Conservation (phyloP, 2,797 vertebrate genomes). For the Enteromius viviparus region DNA sequence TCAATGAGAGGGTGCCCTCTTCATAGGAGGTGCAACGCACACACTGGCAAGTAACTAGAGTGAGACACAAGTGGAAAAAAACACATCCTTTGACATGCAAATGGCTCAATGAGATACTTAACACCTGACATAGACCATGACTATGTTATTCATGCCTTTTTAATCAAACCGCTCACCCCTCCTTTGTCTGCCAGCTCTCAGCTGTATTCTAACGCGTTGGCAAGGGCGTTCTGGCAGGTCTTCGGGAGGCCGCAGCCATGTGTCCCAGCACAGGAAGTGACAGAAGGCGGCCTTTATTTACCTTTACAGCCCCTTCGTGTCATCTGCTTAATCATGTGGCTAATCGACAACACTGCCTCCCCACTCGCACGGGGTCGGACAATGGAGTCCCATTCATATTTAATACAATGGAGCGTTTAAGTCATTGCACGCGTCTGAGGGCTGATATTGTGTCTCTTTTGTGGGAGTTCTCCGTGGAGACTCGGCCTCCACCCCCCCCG, state of each 20-base stretch:
- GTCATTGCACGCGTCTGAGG: constrained; percentile 88
- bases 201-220: constrained; percentile 52
- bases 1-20: constrained; percentile 72
- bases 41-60: constrained; percentile 70
- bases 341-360: constrained; percentile 88
- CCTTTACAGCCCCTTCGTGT: constrained; percentile 89
- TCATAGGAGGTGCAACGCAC: constrained; percentile 68
- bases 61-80: constrained; percentile 47
- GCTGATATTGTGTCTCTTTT: constrained; percentile 88
- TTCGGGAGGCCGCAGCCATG: constrained; percentile 62
- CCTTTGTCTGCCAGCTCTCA: constrained; percentile 56
- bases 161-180: constrained; percentile 72
- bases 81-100: constrained; percentile 81
- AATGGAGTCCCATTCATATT: constrained; percentile 93
- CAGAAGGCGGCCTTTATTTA: constrained; percentile 97
- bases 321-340: constrained; percentile 98
- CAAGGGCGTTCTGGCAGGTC: constrained; percentile 55
- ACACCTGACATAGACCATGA: constrained; percentile 83
- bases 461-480: constrained; percentile 82
- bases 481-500: constrained; percentile 74
- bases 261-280: constrained; percentile 85
- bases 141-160: constrained; percentile 79
- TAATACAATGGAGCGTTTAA: constrained; percentile 97
- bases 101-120: constrained; percentile 83
- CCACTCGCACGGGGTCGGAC: constrained; percentile 81